Evolutionary conservation across 2,797 vertebrate species (phyloP).

Genomic region (Adrianichthys oophorus): DNA sequence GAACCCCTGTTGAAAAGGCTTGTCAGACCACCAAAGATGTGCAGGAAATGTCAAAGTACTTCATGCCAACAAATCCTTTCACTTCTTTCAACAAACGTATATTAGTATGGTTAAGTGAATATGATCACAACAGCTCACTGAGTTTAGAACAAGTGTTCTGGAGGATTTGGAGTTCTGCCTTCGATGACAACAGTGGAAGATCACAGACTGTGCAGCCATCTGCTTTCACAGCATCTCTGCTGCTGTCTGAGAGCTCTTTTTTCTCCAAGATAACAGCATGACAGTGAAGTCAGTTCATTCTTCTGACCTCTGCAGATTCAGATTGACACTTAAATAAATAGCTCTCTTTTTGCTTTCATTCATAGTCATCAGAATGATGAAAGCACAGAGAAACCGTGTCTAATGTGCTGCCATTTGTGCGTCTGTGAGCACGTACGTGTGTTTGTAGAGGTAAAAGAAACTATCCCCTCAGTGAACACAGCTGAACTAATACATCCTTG

Average conservation of each 20-base stretch:
- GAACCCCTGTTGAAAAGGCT: conserved; percentile 1
- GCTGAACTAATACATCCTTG: too few relatives aligned
- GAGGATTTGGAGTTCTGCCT: conserved; percentile 13
- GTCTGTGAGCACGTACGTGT: too few relatives aligned
- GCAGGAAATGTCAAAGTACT: not conserved
- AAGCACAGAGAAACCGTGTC: too few relatives aligned
- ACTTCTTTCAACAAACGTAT: not conserved
- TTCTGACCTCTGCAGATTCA: conserved; percentile 44
- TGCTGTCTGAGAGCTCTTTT: conserved; percentile 42
- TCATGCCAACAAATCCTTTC: not conserved
- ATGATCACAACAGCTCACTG: not conserved
- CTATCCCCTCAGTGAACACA: too few relatives aligned
- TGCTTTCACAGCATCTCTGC: conserved; percentile 40
- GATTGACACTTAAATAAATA: conserved; percentile 26
- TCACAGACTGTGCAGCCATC: conserved; percentile 62
- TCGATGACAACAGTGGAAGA: conserved; percentile 24
- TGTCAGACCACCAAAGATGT: not conserved
- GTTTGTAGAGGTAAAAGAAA: too few relatives aligned
- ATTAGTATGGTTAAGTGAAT: conserved; percentile 1
- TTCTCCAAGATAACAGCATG: conserved; percentile 39
- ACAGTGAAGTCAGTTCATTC: conserved; percentile 40
- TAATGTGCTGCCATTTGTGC: too few relatives aligned
- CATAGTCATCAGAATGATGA: not conserved
- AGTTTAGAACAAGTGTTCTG: conserved; percentile 2
- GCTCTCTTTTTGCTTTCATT: conserved; percentile 10